Base-by-base conservation (phyloP, 2,797 vertebrate species). In the Chanos chanos region DNA sequence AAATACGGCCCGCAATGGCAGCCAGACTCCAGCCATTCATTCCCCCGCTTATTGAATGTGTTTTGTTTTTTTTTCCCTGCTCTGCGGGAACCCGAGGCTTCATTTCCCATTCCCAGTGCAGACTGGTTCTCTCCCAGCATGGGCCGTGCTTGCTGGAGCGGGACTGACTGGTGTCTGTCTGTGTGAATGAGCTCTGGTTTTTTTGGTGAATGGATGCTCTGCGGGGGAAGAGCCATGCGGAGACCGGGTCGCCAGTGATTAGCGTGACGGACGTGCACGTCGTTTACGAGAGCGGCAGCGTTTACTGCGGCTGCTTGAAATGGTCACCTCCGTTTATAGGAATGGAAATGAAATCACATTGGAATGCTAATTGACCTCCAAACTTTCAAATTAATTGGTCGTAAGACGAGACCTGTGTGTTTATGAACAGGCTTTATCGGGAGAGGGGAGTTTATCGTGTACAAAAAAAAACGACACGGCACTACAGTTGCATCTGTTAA, bases 31-130 rank as follows among this genome's bases (percentile, higher is more conserved):
- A 33, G 25, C 49, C 53, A 27, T 47, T 69, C 47, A 19, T 59
- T 7, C 50, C 18, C 22, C 43, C 22, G 36, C 34, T 47, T 33
- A 66, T 63, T 60, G 25, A 59, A 63, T 28, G 30, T 33, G 7
- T 55, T 64, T 48, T 59, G 27, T 28, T 30, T 33, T 7, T 55
- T 64, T 48, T 59, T 27, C n/a, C 31, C 36, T n/a, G 6, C 51
- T 61, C 45, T 41, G 45, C 59, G 31, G 63, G 63, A 34, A 28
- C 51, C 25, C n/a, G 1, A n/a, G 39, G 37, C 33, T 64, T 64
- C 48, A 65, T 73, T 73, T 68, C 61, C 70, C 61, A 62, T 66
- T 58, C 50, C 9, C 56, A 24, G 41, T 56, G 54, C 41, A 64
- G 43, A 48, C 60, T 36, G 57, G 25, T 48, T 41, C 30, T 43